Evolutionary conservation across 2,797 vertebrate species (phyloP).

Genomic region (Synanceia verrucosa): DNA sequence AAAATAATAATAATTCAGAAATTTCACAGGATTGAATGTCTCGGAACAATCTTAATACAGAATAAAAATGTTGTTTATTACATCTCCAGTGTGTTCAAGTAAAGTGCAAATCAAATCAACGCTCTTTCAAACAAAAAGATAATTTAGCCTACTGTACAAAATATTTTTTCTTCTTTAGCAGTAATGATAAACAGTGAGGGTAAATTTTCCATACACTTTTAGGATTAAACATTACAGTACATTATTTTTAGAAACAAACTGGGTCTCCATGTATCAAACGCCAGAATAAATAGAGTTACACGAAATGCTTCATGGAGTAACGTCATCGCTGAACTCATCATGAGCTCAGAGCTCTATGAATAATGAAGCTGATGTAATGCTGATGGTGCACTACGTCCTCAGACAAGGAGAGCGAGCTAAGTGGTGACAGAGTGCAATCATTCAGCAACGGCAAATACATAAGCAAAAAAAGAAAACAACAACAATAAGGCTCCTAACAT

Average conservation of each 20-base stretch:
- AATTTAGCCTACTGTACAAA: constrained; percentile 63
- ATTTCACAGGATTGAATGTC: constrained; percentile 22
- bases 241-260: constrained; percentile 34
- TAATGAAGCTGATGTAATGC: constrained; percentile 27
- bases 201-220: constrained; percentile 20
- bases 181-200: constrained; percentile 30
- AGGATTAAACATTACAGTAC: constrained; percentile 27
- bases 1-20: constrained; percentile 15
- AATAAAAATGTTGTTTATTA: constrained; percentile 53
- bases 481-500: constrained; percentile 33
- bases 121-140: constrained; percentile 53
- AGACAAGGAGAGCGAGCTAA: constrained; percentile 20
- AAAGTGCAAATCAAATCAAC: constrained; percentile 72
- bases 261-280: constrained; percentile 38
- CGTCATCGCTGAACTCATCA: constrained; percentile 31
- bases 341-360: constrained; percentile 40
- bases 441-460: constrained; percentile 63
- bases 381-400: constrained; percentile 27
- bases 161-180: constrained; percentile 30
- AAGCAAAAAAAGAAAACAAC: constrained; percentile 36
- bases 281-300: constrained; percentile 32
- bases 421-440: constrained; percentile 31
- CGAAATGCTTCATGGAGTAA: constrained; percentile 28
- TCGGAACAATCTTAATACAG: constrained; percentile 52
- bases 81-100: constrained; percentile 54